Evolutionary conservation across 2,113 vertebrate genomes (phyloP).

Genomic region (Mirounga angustirostris): DNA sequence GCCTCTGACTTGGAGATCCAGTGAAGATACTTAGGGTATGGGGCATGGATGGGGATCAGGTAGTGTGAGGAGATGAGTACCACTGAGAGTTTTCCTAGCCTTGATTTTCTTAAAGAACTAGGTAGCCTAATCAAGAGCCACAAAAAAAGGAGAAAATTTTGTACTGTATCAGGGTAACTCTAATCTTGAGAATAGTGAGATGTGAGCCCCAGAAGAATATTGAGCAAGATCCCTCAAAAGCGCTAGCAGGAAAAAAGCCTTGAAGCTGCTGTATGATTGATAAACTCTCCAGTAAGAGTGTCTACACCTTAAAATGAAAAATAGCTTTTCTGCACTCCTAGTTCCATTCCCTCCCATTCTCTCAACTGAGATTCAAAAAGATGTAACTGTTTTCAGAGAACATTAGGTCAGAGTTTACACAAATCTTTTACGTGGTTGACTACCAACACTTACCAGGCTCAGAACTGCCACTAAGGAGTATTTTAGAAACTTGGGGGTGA

Average conservation of each 20-base stretch:
- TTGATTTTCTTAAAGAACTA: conserved; percentile 27
- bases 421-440: neutral
- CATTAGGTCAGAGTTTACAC: neutral
- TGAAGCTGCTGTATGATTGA: conserved; percentile 11
- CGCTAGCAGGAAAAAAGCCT: neutral
- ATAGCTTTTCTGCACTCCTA: neutral
- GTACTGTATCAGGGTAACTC: neutral
- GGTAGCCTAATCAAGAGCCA: neutral
- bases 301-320: conserved; percentile 38
- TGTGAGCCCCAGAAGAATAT: neutral
- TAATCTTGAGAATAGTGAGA: conserved; percentile 13
- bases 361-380: conserved; percentile 19
- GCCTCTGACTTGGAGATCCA: neutral
- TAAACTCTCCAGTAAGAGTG: neutral
- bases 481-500: conserved; percentile 11
- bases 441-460: neutral
- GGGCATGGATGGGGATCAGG: neutral
- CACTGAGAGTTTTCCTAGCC: neutral
- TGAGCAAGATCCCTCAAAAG: neutral
- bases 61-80: neutral
- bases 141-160: neutral
- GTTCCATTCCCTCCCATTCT: neutral
- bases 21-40: neutral
- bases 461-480: neutral
- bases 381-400: neutral